A percentile compares a stretch with the other conserved stretches of the same genome.
phyloP scores from a whole-genome alignment of 2,113 vertebrate species.

The Thermophis baileyi region DNA sequence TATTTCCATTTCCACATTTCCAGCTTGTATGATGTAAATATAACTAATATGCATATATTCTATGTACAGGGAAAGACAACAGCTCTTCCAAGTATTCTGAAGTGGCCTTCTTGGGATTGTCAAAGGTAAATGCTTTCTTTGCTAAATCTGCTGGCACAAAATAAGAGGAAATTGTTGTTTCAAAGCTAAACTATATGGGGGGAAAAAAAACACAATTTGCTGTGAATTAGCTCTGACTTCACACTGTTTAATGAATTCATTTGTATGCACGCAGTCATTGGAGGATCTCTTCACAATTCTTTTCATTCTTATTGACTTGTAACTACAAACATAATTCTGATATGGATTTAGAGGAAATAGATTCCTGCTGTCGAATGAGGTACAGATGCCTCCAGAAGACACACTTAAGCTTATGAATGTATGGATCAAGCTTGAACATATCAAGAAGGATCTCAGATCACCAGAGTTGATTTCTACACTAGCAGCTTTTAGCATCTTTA shows the following conservation, averaged over 20 bases:
- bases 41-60: slow-evolving; percentile 35
- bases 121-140: background rate
- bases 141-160: background rate
- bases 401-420: background rate
- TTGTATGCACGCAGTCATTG: background rate
- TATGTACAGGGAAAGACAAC: slow-evolving; percentile 24
- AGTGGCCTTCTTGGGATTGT: background rate
- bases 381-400: background rate
- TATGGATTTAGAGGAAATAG: background rate
- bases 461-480: background rate
- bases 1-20: background rate
- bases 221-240: background rate
- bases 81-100: slow-evolving; percentile 43
- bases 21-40: slow-evolving; percentile 32
- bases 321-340: background rate
- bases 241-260: background rate
- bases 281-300: background rate
- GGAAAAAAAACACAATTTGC: background rate
- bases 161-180: background rate
- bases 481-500: background rate
- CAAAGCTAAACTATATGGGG: background rate
- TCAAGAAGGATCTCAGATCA: background rate
- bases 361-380: background rate
- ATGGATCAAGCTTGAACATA: background rate
- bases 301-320: background rate